phyloP scores from a whole-genome alignment of 2,888 invertebrate genomes.

The Phymatocera aterrima region DNA sequence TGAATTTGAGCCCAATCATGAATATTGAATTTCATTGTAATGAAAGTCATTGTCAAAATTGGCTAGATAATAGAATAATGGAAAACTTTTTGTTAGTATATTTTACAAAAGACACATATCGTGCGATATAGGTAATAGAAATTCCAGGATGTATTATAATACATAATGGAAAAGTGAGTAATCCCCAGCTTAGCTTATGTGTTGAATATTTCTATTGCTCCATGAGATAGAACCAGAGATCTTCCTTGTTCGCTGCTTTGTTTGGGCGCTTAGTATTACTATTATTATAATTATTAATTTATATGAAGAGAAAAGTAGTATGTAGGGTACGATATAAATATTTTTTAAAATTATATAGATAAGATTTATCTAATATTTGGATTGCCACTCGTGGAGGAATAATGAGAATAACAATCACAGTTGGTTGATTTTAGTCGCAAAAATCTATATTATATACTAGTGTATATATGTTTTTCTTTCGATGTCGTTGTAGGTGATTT shows the following conservation, averaged over 20 bases:
- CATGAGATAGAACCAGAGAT: conserved; percentile 10
- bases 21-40: too few species aligned
- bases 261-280: conserved; percentile 69
- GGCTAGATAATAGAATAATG: too few species aligned
- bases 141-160: too few species aligned
- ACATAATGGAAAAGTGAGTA: too few species aligned
- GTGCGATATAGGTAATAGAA: too few species aligned
- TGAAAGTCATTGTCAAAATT: too few species aligned
- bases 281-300: conserved; percentile 58
- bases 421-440: conserved; percentile 34
- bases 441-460: conserved; percentile 31
- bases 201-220: conserved; percentile 50
- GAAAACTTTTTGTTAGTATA: background rate
- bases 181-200: conserved; percentile 51
- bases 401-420: conserved; percentile 49
- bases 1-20: too few species aligned
- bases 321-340: conserved; percentile 55
- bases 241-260: conserved; percentile 66
- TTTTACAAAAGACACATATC: background rate
- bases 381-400: conserved; percentile 57
- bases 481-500: background rate
- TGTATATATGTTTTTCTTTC: background rate
- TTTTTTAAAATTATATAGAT: conserved; percentile 50
- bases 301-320: conserved; percentile 57
- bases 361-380: conserved; percentile 52